phyloP scores from a whole-genome alignment of 2,113 vertebrate species.

The Gopherus flavomarginatus region DNA sequence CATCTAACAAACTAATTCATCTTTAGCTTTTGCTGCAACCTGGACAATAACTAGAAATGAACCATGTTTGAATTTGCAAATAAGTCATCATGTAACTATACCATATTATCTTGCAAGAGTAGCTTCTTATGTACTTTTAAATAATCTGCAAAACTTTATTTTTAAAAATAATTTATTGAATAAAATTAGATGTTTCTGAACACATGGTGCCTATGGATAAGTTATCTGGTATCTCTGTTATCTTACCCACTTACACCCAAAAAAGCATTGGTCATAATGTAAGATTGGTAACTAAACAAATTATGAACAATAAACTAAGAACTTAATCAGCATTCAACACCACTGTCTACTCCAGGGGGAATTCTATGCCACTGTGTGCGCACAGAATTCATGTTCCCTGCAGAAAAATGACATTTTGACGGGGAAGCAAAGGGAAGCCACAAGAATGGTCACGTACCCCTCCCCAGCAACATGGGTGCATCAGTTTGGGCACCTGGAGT shows the following conservation, averaged over 20 bases:
- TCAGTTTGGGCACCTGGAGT: no score
- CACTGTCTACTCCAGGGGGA: neutral
- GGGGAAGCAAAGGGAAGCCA: no score
- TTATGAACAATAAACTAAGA: neutral
- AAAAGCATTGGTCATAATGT: neutral
- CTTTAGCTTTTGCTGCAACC: neutral
- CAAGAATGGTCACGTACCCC: no score
- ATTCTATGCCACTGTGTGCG: no score
- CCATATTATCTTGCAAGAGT: neutral
- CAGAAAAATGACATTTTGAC: no score
- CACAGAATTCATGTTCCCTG: no score
- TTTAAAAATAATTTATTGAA: neutral
- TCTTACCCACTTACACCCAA: neutral
- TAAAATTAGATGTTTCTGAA: neutral
- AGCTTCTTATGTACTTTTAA: neutral
- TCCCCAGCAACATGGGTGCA: no score
- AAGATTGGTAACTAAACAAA: neutral
- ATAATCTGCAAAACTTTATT: neutral
- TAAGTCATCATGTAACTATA: neutral
- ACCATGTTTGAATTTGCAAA: conserved; percentile 4
- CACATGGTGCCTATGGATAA: neutral
- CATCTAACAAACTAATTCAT: neutral
- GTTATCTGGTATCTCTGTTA: no score
- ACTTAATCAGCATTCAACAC: neutral
- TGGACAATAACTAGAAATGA: neutral